These are phyloP conservation scores for Kradibia gibbosae DNA, from an alignment of 1,140 invertebrate genomes.

Conservation along the genomic window DNA sequence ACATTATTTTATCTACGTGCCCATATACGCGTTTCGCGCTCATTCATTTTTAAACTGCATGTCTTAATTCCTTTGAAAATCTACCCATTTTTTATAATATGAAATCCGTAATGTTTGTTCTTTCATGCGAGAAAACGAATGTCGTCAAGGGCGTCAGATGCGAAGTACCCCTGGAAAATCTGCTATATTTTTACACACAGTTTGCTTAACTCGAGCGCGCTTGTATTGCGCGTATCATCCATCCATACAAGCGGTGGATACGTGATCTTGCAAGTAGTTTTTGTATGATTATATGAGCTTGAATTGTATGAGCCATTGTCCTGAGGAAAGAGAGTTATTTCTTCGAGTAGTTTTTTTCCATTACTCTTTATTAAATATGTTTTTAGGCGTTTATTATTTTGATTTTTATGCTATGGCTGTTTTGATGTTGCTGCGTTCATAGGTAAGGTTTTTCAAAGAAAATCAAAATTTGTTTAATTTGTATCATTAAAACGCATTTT, in stretches of 20 bases:
- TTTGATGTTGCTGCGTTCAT: not conserved
- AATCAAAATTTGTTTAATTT: not conserved
- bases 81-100: too few species aligned
- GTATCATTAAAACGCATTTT: not conserved
- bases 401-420: not conserved
- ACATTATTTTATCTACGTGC: not conserved
- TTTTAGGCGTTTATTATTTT: not conserved
- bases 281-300: constrained; percentile 38
- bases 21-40: not conserved
- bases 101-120: not conserved
- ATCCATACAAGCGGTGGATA: not conserved
- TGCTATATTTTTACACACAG: not conserved
- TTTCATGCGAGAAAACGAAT: not conserved
- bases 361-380: constrained; percentile 6
- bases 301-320: constrained; percentile 22
- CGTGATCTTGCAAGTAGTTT: constrained; percentile 39
- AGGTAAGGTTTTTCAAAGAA: not conserved
- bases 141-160: not conserved
- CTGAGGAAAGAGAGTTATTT: not conserved
- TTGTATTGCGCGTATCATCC: not conserved
- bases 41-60: not conserved
- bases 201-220: not conserved
- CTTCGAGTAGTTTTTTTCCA: not conserved
- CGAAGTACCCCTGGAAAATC: not conserved
- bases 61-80: too few species aligned